Evolutionary conservation across 2,797 vertebrate genomes (phyloP), one percentile per base, ranked within the genome.

Genomic region (Gadopsis marmoratus): DNA sequence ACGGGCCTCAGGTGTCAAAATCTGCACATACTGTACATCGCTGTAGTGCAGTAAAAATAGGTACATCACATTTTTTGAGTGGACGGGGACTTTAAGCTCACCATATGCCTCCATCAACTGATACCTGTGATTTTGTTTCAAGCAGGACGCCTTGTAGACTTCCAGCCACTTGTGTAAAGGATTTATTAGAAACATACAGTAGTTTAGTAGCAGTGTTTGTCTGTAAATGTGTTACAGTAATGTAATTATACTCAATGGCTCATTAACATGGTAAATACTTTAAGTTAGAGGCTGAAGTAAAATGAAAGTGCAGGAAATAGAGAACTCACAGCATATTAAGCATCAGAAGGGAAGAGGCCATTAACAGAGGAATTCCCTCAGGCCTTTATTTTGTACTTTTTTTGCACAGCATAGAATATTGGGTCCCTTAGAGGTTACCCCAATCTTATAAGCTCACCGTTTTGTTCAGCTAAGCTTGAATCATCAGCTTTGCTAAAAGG

Each of bases 401-500:
- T 35, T 71, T 47, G 45, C 67, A 61, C 74, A 47, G 75, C 58
- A 69, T 81, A 71, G 85, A 83, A 88, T 87, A 91, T 88, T 89
- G 64, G 82, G 87, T 88, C 90, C 86, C 79, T 91, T 85, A 88
- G 87, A 71, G 60, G 79, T 86, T 86, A 89, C 74, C 69, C 70
- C 75, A 79, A 80, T 89, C 82, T 87, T 72, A 81, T 76, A 84
- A 90, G 66, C 76, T 59, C 54, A 77, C 39, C 70, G 58, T 85
- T 88, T 89, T 87, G 66, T 84, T 77, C 81, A 72, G 86, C 78
- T 82, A 76, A 89, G 78, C 86, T 86, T 78, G 79, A 86, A 88
- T 91, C 88, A 86, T 88, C 71, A 82, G 63, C 83, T 85, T 90
- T 71, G 58, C 71, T 78, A 82, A 88, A 78, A 87, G 82, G 50